Percentiles rank a stretch among this genome's conserved stretches.
Conservation (phyloP, 2,888 invertebrate genomes). For the Stenodema calcarata region DNA sequence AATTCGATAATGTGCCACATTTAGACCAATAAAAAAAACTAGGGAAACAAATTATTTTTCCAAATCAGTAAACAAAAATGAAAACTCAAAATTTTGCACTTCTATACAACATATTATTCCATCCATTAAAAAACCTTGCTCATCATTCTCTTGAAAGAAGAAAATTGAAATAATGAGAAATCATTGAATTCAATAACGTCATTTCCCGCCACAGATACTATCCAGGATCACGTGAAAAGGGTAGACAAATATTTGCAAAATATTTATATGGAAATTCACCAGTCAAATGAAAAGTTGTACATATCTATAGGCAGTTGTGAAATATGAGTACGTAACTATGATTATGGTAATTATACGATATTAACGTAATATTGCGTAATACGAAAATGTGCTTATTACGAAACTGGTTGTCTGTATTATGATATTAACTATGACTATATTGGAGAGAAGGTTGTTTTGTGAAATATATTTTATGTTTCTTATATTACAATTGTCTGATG, state of each 20-base stretch:
- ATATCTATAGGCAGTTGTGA: neutral
- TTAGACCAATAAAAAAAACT: neutral
- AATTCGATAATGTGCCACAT: neutral
- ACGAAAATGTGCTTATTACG: neutral
- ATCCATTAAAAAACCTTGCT: neutral
- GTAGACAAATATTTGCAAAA: neutral
- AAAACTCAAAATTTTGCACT: neutral
- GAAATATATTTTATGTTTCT: constrained; percentile 40
- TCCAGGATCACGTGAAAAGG: too few species aligned
- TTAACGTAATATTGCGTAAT: neutral
- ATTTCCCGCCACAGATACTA: neutral
- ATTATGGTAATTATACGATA: neutral
- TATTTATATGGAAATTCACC: neutral
- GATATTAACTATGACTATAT: neutral
- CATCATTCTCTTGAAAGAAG: neutral
- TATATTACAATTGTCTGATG: neutral
- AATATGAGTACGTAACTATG: neutral
- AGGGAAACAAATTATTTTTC: neutral
- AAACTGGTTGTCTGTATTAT: neutral
- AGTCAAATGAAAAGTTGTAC: neutral
- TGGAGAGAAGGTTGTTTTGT: neutral
- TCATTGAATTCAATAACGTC: neutral
- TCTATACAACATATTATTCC: neutral
- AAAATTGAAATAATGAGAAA: neutral
- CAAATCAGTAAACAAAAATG: neutral